Conservation (phyloP, 2,888 invertebrate species). For the Cephus nigrinus region DNA sequence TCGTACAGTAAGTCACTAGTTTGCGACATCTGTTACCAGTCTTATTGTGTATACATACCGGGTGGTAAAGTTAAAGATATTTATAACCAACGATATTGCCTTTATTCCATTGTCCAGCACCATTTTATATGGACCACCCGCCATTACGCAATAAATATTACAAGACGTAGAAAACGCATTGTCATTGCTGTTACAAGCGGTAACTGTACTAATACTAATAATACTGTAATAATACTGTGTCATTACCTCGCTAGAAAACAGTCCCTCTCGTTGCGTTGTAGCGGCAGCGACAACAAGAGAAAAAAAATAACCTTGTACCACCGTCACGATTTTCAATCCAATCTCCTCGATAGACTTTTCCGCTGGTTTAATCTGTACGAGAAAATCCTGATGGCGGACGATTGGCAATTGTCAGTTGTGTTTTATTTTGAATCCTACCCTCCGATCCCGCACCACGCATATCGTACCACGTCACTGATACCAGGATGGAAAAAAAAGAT, state of each 20-base stretch:
- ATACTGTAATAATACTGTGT: not conserved
- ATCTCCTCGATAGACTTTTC: not conserved
- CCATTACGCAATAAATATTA: not conserved
- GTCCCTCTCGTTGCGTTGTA: not conserved
- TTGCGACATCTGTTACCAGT: not conserved
- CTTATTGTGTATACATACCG: not conserved
- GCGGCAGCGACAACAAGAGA: not conserved
- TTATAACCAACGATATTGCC: not conserved
- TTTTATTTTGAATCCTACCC: not conserved
- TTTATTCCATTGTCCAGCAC: not conserved
- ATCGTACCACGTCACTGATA: not conserved
- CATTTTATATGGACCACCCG: not conserved
- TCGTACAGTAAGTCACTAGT: not conserved
- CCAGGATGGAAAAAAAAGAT: not conserved
- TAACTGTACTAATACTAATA: not conserved
- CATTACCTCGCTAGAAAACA: not conserved
- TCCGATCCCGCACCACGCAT: accelerated
- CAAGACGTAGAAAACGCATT: not conserved
- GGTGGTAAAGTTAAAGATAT: not conserved
- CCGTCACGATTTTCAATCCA: not conserved
- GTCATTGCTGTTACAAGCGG: not conserved
- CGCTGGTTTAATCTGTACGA: not conserved
- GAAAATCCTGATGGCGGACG: not conserved
- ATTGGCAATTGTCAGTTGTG: not conserved
- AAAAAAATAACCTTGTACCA: not conserved